phyloP scores from a whole-genome alignment of 30 jellyfish, hydroid and myxozoan species.

The Calvadosia cruxmelitensis region DNA sequence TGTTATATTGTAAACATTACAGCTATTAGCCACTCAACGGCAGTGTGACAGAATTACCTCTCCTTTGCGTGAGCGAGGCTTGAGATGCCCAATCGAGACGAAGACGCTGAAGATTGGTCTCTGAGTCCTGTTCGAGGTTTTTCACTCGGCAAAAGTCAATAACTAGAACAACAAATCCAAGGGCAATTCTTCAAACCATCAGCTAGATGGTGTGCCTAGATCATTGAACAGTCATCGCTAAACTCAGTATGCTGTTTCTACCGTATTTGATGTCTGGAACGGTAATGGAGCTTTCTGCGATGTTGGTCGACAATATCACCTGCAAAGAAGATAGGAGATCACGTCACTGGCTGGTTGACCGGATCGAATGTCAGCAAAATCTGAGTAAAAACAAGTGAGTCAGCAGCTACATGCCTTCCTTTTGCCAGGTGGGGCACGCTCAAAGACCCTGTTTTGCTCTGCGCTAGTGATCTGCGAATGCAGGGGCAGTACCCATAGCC shows the following conservation, averaged over 20 bases:
- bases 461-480: constrained; percentile 82
- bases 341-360: not conserved
- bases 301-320: constrained; percentile 92
- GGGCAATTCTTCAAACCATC: too few relatives aligned
- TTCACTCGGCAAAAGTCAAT: constrained; percentile 89
- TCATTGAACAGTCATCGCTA: too few relatives aligned
- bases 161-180: constrained; percentile 38
- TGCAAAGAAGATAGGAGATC: not conserved
- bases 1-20: too few relatives aligned
- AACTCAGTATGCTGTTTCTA: too few relatives aligned
- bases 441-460: constrained; percentile 69
- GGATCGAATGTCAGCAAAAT: not conserved
- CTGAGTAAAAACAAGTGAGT: not conserved
- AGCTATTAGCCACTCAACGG: too few relatives aligned
- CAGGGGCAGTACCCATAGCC: constrained; percentile 67
- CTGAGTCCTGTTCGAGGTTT: constrained; percentile 67
- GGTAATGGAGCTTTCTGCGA: constrained; percentile 98
- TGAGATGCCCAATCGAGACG: constrained; percentile 82
- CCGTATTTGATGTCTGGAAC: constrained; percentile 98
- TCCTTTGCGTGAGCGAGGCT: constrained; percentile 89
- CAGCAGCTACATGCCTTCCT: constrained; percentile 44
- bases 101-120: constrained; percentile 67
- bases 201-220: too few relatives aligned
- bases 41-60: constrained; percentile 56
- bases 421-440: constrained; percentile 31